A percentile compares a stretch with the other conserved stretches of the same genome.
These are phyloP conservation scores for Morpho achilles DNA, from an alignment of 2,888 invertebrate species.

Conservation along the genomic window DNA sequence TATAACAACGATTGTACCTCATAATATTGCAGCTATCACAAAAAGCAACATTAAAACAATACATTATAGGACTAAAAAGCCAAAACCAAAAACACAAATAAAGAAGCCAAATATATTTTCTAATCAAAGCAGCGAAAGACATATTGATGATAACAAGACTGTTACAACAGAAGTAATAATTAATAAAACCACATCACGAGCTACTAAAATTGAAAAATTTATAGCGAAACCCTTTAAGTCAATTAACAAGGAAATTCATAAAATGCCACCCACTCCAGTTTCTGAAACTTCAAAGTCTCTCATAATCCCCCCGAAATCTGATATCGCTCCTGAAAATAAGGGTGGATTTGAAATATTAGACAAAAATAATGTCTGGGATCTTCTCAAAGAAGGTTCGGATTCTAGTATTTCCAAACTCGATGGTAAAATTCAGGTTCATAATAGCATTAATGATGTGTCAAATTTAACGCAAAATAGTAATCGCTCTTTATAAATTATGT, in stretches of 20 bases:
- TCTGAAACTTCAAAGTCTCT: slow-evolving; percentile 72
- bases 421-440: slow-evolving; percentile 56
- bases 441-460: slow-evolving; percentile 51
- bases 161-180: slow-evolving; percentile 33
- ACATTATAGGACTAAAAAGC: slow-evolving; percentile 66
- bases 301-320: slow-evolving; percentile 45
- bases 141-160: slow-evolving; percentile 35
- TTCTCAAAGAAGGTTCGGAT: slow-evolving; percentile 77
- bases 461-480: slow-evolving; percentile 53
- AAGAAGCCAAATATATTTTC: slow-evolving; percentile 47
- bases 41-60: slow-evolving; percentile 64
- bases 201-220: slow-evolving; percentile 40
- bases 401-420: slow-evolving; percentile 53
- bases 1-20: slow-evolving; percentile 38
- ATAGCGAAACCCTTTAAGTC: slow-evolving; percentile 59
- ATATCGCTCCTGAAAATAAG: slow-evolving; percentile 70
- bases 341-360: slow-evolving; percentile 79
- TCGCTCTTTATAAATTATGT: slow-evolving; percentile 69
- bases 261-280: slow-evolving; percentile 66
- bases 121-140: slow-evolving; percentile 36
- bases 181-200: slow-evolving; percentile 53
- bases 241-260: slow-evolving; percentile 74
- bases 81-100: slow-evolving; percentile 59
- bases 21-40: slow-evolving; percentile 61
- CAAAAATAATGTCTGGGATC: slow-evolving; percentile 80